Percentiles rank a stretch among this genome's conserved stretches.
Evolutionary conservation across 2,113 vertebrate species (phyloP).

Genomic region (Microcebus ravelobensis): DNA sequence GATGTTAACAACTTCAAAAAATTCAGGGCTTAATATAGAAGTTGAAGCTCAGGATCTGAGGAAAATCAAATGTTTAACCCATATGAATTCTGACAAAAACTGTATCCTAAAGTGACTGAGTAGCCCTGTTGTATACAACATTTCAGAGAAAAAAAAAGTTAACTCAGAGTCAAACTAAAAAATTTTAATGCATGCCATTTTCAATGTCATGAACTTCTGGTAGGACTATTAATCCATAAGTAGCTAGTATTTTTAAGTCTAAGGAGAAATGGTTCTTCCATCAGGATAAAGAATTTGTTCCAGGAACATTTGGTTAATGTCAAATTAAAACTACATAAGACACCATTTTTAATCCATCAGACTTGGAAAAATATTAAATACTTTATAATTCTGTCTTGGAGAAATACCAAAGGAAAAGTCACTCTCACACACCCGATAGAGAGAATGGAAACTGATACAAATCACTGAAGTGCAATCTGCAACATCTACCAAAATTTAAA

Average conservation of each 20-base stretch:
- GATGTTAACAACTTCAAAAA: slow-evolving; percentile 7
- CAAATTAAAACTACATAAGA: slow-evolving; percentile 24
- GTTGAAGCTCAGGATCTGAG: not conserved
- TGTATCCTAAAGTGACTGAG: not conserved
- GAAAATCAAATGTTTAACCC: not conserved
- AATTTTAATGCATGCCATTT: not conserved
- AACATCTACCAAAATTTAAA: not conserved
- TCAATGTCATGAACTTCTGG: not conserved
- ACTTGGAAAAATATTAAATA: not conserved
- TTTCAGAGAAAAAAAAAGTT: not conserved
- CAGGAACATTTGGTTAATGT: not conserved
- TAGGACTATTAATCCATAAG: not conserved
- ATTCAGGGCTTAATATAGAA: slow-evolving; percentile 16
- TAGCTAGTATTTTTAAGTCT: not conserved
- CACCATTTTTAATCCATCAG: not conserved
- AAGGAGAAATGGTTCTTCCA: not conserved
- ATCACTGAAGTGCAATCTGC: not conserved
- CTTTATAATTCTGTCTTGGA: slow-evolving; percentile 6
- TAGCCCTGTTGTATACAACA: not conserved
- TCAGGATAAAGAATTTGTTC: not conserved
- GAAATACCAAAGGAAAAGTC: not conserved
- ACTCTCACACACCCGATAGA: not conserved
- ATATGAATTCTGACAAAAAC: not conserved
- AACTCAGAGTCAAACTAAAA: not conserved
- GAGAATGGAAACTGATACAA: not conserved